A percentile compares a stretch with the other conserved stretches of the same genome.
These are phyloP conservation scores for Rhagophthalmus giganteus DNA, from an alignment of 2,888 invertebrate genomes.

Conservation along the genomic window DNA sequence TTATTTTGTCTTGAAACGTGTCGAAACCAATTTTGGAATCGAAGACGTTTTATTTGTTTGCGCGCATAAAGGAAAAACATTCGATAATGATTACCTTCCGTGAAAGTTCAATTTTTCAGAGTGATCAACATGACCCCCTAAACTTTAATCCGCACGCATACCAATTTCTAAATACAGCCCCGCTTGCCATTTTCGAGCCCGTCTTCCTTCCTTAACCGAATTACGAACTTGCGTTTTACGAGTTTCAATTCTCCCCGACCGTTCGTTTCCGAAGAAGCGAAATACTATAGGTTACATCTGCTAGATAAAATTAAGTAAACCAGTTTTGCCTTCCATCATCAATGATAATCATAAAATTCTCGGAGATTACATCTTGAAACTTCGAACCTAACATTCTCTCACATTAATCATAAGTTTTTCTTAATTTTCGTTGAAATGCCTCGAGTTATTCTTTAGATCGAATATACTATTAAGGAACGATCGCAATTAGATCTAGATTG, in stretches of 20 bases:
- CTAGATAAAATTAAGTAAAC: conserved; percentile 28
- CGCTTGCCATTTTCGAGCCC: conserved; percentile 19
- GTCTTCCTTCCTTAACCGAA: conserved; percentile 24
- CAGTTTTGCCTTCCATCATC: conserved; percentile 22
- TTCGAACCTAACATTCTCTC: conserved; percentile 9
- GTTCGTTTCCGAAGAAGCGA: conserved; percentile 20
- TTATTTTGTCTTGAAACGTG: too few relatives aligned
- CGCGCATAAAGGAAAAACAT: conserved; percentile 2
- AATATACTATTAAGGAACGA: too few relatives aligned
- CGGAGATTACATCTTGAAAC: conserved; percentile 11
- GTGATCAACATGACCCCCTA: conserved; percentile 17
- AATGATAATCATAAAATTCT: conserved; percentile 20
- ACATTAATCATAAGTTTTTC: conserved; percentile 18
- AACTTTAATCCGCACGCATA: conserved; percentile 20
- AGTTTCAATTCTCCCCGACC: conserved; percentile 20
- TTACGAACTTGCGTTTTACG: conserved; percentile 29
- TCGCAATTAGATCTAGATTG: too few relatives aligned
- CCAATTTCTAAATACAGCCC: conserved; percentile 23
- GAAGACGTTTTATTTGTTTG: too few relatives aligned
- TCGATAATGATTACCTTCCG: conserved; percentile 1
- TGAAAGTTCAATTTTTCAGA: conserved; percentile 7
- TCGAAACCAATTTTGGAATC: too few relatives aligned
- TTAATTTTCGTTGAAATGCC: conserved; percentile 1
- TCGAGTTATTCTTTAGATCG: background rate
- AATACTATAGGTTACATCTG: conserved; percentile 21